Base-by-base conservation (phyloP, 2,113 vertebrate species). In the Phyllostomus hastatus region DNA sequence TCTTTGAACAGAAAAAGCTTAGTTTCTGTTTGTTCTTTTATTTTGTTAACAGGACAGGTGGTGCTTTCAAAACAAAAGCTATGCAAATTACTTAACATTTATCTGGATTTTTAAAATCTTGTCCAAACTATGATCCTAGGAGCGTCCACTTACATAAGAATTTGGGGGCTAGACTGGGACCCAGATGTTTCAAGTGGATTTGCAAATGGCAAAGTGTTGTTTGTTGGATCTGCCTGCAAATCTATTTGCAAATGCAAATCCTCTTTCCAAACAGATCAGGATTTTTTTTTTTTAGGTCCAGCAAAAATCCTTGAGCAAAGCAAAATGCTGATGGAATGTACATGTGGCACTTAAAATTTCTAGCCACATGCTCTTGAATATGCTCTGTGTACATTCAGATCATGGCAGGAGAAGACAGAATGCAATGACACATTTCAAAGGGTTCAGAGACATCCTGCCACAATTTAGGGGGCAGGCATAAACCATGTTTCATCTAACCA, bases 171-270 rank as follows among this genome's bases (percentile, higher is more conserved):
- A 93, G 73, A 97, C 75, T 73, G 50, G 73, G 79, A 89, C 96
- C 95, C 97, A 98, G 96, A 97, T 97, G 97, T 97, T 98, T 96
- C 83, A 46, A 97, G 96, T 96, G 88, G 97, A 97, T 98, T 98
- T 97, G 95, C 95, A 97, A 97, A 98, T 97, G 97, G 97, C 95
- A 98, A 96, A 96, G 83, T 66, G 50, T 78, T 93, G 96, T 92
- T 91, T 94, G 86, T 91, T 91, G 95, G 91, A 95, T 96, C 97
- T 96, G 82, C 59, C 73, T 92, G 94, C 69, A 97, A 97, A 97
- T 96, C 93, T 97, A 98, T 98, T 98, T 98, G 96, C 94, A 97
- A 96, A 98, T 98, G 97, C 87, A 98, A 98, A 98, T 97, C 96
- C 91, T 95, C 89, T 97, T 91, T 96, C 95, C 91, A 98, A 97